Percentiles rank a stretch among this genome's conserved stretches.
Conservation (phyloP, 2,113 vertebrate genomes). For the Aphyosemion australe region DNA sequence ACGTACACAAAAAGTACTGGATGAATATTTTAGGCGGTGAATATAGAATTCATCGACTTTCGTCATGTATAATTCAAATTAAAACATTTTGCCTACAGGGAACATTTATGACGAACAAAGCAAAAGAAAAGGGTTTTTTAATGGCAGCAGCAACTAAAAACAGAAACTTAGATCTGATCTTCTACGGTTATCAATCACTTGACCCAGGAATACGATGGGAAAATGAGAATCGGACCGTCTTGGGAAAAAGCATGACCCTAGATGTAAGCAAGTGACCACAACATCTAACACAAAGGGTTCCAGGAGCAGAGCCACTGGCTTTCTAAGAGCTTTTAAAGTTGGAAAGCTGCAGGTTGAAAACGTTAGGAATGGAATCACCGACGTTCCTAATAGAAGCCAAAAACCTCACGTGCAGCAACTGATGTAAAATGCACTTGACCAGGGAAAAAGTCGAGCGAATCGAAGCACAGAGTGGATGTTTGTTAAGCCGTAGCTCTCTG, state of each 20-base stretch:
- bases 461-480: conserved; percentile 19
- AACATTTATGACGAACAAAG: conserved; percentile 29
- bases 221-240: no score
- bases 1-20: conserved; percentile 42
- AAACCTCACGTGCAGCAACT: conserved; percentile 25
- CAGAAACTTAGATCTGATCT: no score
- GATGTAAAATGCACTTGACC: conserved; percentile 2
- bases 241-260: no score
- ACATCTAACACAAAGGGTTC: no score
- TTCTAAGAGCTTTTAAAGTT: no score
- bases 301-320: no score
- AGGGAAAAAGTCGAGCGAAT: conserved; percentile 11
- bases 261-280: no score
- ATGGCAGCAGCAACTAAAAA: no score
- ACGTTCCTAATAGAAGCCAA: background rate
- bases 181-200: no score
- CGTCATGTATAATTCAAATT: conserved; percentile 58
- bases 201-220: no score
- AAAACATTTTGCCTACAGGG: conserved; percentile 25
- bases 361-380: no score
- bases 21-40: conserved; percentile 57
- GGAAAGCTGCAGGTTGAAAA: no score
- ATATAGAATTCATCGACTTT: conserved; percentile 46
- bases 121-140: conserved; percentile 36
- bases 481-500: conserved; percentile 25